These are phyloP conservation scores for Drosophila quinaria DNA, from an alignment of 2,888 invertebrate genomes.

Conservation along the genomic window DNA sequence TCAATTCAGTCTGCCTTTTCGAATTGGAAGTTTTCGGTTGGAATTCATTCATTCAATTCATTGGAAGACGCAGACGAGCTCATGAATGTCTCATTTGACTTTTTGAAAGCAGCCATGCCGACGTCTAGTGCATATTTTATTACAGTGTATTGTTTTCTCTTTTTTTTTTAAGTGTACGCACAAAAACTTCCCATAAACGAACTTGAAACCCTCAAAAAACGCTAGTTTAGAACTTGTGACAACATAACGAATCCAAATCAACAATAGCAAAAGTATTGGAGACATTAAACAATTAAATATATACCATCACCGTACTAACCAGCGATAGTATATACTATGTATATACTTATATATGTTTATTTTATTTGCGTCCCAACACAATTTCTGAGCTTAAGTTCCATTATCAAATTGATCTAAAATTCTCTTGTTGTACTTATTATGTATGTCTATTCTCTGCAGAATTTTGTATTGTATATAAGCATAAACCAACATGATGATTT, in stretches of 20 bases:
- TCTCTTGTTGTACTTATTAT: constrained; percentile 35
- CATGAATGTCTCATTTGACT: too few relatives aligned
- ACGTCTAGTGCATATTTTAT: constrained; percentile 4
- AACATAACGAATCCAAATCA: not conserved
- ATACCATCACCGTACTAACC: not conserved
- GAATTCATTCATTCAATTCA: too few relatives aligned
- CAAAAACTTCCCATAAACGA: not conserved
- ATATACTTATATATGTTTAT: not conserved
- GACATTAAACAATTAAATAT: constrained; percentile 8
- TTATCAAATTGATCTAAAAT: constrained; percentile 23
- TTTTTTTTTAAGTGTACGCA: constrained; percentile 17
- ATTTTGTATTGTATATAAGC: constrained; percentile 45
- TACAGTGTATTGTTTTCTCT: constrained; percentile 2
- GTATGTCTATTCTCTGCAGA: constrained; percentile 47
- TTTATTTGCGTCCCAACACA: not conserved
- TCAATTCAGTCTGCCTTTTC: too few relatives aligned
- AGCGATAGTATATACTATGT: not conserved
- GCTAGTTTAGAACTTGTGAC: constrained; percentile 1
- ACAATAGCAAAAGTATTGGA: not conserved
- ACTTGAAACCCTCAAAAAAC: not conserved
- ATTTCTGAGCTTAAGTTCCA: constrained; percentile 28
- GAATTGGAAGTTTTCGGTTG: too few relatives aligned
- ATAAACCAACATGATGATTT: constrained; percentile 35
- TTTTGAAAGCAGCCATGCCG: too few relatives aligned
- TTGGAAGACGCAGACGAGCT: too few relatives aligned